Evolutionary conservation across 2,888 invertebrate species (phyloP).

Genomic region (Eilema depressum): DNA sequence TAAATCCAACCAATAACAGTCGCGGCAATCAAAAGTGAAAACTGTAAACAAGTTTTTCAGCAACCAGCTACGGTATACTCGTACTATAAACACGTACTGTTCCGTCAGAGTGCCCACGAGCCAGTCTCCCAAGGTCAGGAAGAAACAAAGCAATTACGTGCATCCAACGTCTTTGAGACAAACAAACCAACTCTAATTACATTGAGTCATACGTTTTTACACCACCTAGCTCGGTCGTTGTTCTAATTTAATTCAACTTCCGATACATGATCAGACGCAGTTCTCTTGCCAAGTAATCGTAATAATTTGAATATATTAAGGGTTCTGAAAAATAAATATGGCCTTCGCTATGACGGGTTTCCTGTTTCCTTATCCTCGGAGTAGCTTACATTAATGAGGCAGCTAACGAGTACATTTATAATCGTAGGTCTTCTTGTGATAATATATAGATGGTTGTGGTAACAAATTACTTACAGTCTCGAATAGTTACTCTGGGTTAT

Average conservation of each 20-base stretch:
- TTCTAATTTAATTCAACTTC: slow-evolving; percentile 13
- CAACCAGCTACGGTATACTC: not conserved
- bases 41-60: not conserved
- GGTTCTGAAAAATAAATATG: not conserved
- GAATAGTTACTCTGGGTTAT: too few relatives aligned
- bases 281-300: not conserved
- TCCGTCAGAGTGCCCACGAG: slow-evolving; percentile 35
- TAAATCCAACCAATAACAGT: not conserved
- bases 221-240: slow-evolving; percentile 14
- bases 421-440: too few relatives aligned
- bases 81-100: slow-evolving; percentile 30
- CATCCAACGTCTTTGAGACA: slow-evolving; percentile 17
- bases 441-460: too few relatives aligned
- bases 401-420: too few relatives aligned
- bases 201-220: slow-evolving; percentile 22
- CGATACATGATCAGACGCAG: not conserved
- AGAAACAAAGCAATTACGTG: slow-evolving; percentile 19
- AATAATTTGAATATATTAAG: not conserved
- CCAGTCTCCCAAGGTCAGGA: slow-evolving; percentile 37
- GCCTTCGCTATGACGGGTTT: not conserved
- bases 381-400: not conserved
- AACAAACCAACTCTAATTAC: slow-evolving; percentile 18
- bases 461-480: too few relatives aligned
- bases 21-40: not conserved
- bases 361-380: not conserved